Conservation (phyloP, 1,140 invertebrate species). For the Calephelis nemesis region DNA sequence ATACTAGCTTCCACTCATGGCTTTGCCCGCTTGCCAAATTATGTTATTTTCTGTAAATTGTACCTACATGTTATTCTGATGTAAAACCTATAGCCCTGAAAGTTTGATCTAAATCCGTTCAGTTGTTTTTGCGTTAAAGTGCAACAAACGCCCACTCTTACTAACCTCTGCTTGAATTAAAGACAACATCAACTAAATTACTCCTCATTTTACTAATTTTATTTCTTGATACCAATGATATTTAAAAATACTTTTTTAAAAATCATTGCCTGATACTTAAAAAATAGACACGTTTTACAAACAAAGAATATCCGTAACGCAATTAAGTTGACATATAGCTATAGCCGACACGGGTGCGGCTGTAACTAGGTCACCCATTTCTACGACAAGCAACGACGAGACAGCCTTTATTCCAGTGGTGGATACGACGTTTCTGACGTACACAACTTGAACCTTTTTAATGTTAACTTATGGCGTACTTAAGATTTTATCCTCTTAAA, state of each 20-base stretch:
- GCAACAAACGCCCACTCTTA: too few relatives aligned
- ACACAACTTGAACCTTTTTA: slow-evolving; percentile 40
- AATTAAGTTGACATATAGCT: slow-evolving; percentile 9
- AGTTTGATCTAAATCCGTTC: too few relatives aligned
- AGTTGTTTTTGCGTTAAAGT: too few relatives aligned
- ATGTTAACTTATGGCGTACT: slow-evolving; percentile 24
- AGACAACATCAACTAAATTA: too few relatives aligned
- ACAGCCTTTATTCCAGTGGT: slow-evolving; percentile 24
- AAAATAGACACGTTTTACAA: not conserved
- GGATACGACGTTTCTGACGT: slow-evolving; percentile 49
- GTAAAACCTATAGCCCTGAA: too few relatives aligned
- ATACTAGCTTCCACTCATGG: too few relatives aligned
- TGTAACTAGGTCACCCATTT: slow-evolving; percentile 10
- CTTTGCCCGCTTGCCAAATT: too few relatives aligned
- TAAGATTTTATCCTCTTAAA: slow-evolving; percentile 21
- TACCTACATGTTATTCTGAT: too few relatives aligned
- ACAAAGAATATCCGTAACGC: not conserved
- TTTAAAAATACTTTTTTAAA: not conserved
- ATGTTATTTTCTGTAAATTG: too few relatives aligned
- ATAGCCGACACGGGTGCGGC: slow-evolving; percentile 10
- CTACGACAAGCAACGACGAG: not conserved
- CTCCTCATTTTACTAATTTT: too few relatives aligned
- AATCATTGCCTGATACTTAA: not conserved
- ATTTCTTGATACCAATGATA: too few relatives aligned
- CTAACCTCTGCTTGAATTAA: too few relatives aligned